Evolutionary conservation across 2,797 vertebrate species (phyloP).

Genomic region (Morus bassanus): DNA sequence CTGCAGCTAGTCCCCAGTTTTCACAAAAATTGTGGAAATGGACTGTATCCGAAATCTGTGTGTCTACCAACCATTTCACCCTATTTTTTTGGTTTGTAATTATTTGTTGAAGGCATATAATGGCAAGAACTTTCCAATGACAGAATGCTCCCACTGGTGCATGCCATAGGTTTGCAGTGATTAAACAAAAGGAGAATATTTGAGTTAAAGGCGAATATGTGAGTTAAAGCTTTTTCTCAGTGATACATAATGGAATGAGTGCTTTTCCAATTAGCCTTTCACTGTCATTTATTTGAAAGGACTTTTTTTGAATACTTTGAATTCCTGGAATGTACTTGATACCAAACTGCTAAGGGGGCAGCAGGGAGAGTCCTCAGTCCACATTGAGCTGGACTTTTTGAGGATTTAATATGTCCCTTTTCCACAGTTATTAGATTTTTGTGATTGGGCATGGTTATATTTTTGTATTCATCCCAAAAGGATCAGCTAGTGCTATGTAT

Average conservation of each 20-base stretch:
- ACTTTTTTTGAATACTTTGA: background rate
- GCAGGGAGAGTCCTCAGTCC: background rate
- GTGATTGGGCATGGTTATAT: background rate
- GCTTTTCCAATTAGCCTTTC: background rate
- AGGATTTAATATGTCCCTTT: background rate
- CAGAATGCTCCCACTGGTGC: background rate
- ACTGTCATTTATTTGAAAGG: background rate
- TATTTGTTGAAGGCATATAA: background rate
- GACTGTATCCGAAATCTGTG: background rate
- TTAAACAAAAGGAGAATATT: background rate
- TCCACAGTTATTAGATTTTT: background rate
- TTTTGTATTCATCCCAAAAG: background rate
- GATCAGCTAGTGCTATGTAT: background rate
- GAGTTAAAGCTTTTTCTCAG: background rate
- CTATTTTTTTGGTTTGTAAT: background rate
- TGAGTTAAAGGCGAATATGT: background rate
- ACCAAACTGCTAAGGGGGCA: background rate
- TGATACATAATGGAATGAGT: background rate
- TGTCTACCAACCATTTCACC: background rate
- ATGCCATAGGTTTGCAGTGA: background rate
- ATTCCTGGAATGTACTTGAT: background rate
- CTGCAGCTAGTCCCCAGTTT: background rate
- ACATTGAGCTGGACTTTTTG: background rate
- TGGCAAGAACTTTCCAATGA: background rate
- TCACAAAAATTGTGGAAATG: background rate